phyloP scores from a whole-genome alignment of 2,797 vertebrate genomes.

The Chromobotia macracanthus region DNA sequence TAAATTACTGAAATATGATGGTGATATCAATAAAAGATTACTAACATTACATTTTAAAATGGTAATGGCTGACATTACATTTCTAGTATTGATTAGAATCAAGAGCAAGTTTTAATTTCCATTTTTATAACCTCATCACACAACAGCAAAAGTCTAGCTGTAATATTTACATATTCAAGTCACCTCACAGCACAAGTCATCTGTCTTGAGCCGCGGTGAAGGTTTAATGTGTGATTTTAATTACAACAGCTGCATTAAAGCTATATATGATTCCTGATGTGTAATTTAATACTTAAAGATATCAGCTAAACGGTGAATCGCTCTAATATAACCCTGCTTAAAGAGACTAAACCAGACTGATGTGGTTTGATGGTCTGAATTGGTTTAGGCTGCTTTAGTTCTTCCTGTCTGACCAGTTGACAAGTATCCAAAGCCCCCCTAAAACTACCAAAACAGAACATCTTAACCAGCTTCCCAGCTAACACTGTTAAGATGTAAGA shows the following conservation, averaged over 20 bases:
- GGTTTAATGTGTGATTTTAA: conserved; percentile 2
- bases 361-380: not conserved
- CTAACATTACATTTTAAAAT: conserved; percentile 41
- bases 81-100: conserved; percentile 22
- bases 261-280: not conserved
- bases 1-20: conserved; percentile 14
- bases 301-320: not conserved
- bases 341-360: not conserved
- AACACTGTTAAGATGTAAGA: too few relatives aligned
- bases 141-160: conserved; percentile 9
- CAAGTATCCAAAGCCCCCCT: too few relatives aligned
- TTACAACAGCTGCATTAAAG: not conserved
- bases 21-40: conserved; percentile 31
- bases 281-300: not conserved
- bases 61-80: conserved; percentile 26
- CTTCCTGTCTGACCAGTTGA: not conserved
- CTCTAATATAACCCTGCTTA: not conserved
- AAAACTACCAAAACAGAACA: not conserved
- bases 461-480: not conserved
- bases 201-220: not conserved
- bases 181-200: not conserved
- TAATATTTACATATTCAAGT: conserved; percentile 12
- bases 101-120: conserved; percentile 28
- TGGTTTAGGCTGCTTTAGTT: not conserved
- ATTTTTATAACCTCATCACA: conserved; percentile 41